Percentiles rank a stretch among this genome's conserved stretches.
Conservation (phyloP, 2,797 vertebrate genomes). For the Poecilia velifera region DNA sequence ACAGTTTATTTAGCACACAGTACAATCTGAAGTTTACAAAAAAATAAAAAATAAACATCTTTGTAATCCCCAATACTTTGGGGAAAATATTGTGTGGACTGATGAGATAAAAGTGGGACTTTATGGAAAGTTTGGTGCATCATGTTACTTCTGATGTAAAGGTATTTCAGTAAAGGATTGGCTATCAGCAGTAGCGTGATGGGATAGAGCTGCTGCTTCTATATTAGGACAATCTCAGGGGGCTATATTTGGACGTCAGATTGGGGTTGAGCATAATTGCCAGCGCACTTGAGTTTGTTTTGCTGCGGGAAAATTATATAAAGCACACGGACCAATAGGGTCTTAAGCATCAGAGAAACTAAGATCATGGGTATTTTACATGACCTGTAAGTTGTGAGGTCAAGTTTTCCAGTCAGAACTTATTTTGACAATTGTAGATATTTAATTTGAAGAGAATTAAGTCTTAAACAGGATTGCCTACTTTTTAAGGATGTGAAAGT, state of each 20-base stretch:
- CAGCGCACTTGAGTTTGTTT: neutral
- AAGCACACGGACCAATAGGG: neutral
- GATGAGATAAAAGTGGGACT: neutral
- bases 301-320: neutral
- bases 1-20: neutral
- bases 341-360: no score
- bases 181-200: neutral
- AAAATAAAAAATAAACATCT: neutral
- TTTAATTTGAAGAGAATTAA: neutral
- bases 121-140: neutral
- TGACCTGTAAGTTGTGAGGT: neutral
- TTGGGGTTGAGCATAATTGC: neutral
- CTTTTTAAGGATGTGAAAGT: neutral
- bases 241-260: neutral
- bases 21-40: neutral
- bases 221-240: neutral
- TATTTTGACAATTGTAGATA: neutral
- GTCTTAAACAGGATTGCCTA: neutral
- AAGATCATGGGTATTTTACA: neutral
- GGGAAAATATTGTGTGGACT: neutral
- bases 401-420: neutral
- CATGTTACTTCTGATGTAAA: neutral
- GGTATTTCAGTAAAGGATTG: neutral
- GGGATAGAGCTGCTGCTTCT: neutral
- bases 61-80: neutral